A percentile compares a stretch with the other conserved stretches of the same genome.
These are phyloP conservation scores for Oedothorax gibbosus DNA, from an alignment of 1,140 invertebrate species.

Conservation along the genomic window DNA sequence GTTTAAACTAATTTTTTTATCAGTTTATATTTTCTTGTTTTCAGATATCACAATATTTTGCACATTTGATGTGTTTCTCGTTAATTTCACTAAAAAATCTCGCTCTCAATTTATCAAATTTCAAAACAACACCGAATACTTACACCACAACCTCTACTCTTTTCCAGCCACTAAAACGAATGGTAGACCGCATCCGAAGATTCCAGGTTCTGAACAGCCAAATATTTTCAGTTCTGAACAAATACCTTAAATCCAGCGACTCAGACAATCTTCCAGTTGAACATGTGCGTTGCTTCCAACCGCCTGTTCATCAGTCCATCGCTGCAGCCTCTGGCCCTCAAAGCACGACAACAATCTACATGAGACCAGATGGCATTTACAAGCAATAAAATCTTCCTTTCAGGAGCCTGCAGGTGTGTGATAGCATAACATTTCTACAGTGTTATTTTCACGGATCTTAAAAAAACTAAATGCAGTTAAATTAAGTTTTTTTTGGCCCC, in stretches of 20 bases:
- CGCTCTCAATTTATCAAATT: not conserved
- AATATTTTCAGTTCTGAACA: conserved; percentile 97
- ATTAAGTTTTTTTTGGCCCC: too few relatives aligned
- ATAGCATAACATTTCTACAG: too few relatives aligned
- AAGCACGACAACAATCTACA: conserved; percentile 59
- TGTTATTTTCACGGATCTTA: too few relatives aligned
- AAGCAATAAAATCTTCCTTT: conserved; percentile 20
- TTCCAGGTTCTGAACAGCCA: conserved; percentile 99
- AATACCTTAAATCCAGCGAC: conserved; percentile 84
- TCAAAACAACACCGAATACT: too few relatives aligned
- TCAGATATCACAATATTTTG: too few relatives aligned
- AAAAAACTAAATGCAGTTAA: too few relatives aligned
- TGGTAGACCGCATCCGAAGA: conserved; percentile 96
- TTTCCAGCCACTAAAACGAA: conserved; percentile 88
- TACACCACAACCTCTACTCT: conserved; percentile 61
- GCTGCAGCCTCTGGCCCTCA: conserved; percentile 65
- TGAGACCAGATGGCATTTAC: conserved; percentile 60
- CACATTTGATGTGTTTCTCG: not conserved
- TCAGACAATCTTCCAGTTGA: conserved; percentile 90
- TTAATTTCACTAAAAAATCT: not conserved
- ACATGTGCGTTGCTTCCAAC: conserved; percentile 96
- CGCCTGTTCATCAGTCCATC: conserved; percentile 81
- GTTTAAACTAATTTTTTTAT: too few relatives aligned
- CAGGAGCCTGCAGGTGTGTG: too few relatives aligned
- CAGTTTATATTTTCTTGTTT: too few relatives aligned